These are phyloP conservation scores for Mnemiopsis leidyi DNA, from an alignment of 37 sponge, comb jelly and placozoan genomes.

Conservation along the genomic window DNA sequence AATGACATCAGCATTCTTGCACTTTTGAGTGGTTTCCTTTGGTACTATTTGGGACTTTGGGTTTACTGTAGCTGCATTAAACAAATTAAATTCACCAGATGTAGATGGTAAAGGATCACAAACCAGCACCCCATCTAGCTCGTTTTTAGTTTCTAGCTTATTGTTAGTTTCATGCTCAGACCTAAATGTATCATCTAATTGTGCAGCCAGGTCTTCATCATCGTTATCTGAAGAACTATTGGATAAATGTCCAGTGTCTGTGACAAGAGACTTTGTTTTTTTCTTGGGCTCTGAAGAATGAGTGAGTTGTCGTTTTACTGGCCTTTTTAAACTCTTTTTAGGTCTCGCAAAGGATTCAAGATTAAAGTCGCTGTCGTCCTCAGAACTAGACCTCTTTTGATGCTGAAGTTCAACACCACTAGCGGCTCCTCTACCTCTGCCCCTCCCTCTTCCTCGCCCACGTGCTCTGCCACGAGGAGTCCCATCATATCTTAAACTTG, in stretches of 20 bases:
- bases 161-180: background rate
- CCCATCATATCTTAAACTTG: too few species aligned
- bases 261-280: background rate
- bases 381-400: background rate
- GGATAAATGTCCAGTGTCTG: background rate
- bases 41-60: too few species aligned
- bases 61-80: background rate
- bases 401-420: too few species aligned
- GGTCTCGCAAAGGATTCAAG: background rate
- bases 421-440: background rate
- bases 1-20: background rate
- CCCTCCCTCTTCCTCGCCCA: background rate
- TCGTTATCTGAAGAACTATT: constrained; percentile 17
- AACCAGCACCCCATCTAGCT: background rate
- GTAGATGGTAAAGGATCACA: constrained; percentile 9
- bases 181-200: too few species aligned
- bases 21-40: background rate
- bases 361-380: background rate
- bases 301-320: background rate
- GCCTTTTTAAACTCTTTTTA: background rate
- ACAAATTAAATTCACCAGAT: background rate
- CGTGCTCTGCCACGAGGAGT: background rate
- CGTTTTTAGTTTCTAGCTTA: background rate
- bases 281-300: background rate
- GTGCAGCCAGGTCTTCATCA: background rate